These are phyloP conservation scores for Stegophylla sp. DNA, from an alignment of 2,888 invertebrate genomes.

Conservation along the genomic window DNA sequence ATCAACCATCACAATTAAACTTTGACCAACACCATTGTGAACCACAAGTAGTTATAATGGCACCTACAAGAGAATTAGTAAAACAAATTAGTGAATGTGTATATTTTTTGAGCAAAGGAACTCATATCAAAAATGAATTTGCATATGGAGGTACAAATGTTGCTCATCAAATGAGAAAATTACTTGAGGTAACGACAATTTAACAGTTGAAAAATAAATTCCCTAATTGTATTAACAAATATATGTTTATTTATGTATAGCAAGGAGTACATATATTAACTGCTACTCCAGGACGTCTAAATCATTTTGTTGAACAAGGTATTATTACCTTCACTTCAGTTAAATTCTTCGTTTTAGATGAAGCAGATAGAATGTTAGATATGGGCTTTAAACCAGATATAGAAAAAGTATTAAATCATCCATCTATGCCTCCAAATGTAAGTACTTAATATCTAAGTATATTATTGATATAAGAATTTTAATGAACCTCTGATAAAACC, in stretches of 20 bases:
- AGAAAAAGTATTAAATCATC: conserved; percentile 72
- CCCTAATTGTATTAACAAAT: neutral
- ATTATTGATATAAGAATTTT: too few relatives aligned
- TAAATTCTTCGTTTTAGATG: conserved; percentile 76
- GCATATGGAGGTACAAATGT: conserved; percentile 90
- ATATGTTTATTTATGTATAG: conserved; percentile 61
- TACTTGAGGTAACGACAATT: conserved; percentile 65
- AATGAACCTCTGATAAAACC: too few relatives aligned
- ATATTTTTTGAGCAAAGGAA: conserved; percentile 79
- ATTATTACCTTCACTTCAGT: conserved; percentile 69
- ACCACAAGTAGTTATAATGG: conserved; percentile 84
- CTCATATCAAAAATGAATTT: conserved; percentile 76
- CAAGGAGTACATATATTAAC: conserved; percentile 76
- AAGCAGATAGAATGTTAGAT: conserved; percentile 84
- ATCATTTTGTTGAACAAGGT: conserved; percentile 72
- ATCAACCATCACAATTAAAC: conserved; percentile 69
- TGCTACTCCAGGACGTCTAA: conserved; percentile 76
- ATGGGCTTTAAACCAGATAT: conserved; percentile 74
- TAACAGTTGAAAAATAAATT: neutral
- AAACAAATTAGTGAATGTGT: conserved; percentile 88
- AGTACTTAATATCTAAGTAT: too few relatives aligned
- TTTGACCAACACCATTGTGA: conserved; percentile 69
- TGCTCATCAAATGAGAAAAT: conserved; percentile 61
- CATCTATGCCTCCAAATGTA: conserved; percentile 70
- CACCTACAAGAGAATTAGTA: conserved; percentile 91